phyloP scores from a whole-genome alignment of 2,797 vertebrate genomes.

The Vespertilio murinus region DNA sequence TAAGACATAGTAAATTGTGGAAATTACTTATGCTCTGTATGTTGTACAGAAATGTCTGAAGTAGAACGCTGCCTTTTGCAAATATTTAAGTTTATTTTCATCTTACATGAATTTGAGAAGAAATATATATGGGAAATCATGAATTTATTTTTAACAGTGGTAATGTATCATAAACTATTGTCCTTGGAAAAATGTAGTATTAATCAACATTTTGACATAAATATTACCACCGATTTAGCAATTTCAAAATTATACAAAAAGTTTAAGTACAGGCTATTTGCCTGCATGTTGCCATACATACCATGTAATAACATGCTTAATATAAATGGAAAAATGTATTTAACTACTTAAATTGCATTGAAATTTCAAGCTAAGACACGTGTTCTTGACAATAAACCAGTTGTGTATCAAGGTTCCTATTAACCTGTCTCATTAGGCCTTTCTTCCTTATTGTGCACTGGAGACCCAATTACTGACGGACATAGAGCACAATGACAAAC shows the following conservation, averaged over 20 bases:
- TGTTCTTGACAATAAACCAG: constrained; percentile 41
- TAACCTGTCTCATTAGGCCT: constrained; percentile 52
- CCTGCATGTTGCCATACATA: background rate
- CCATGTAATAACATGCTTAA: constrained; percentile 24
- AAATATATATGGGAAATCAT: background rate
- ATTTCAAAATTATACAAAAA: constrained; percentile 65
- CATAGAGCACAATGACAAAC: constrained; percentile 53
- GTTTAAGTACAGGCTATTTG: constrained; percentile 23
- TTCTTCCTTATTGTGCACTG: constrained; percentile 55
- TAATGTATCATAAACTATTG: background rate
- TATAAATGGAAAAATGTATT: constrained; percentile 34
- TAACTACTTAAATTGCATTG: constrained; percentile 26
- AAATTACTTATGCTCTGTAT: background rate
- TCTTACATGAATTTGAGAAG: background rate
- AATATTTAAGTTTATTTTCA: constrained; percentile 20
- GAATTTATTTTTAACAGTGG: background rate
- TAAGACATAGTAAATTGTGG: background rate
- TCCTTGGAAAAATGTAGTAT: background rate
- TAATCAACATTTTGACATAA: background rate
- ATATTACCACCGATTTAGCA: constrained; percentile 8
- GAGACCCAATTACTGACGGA: background rate
- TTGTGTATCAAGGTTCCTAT: background rate
- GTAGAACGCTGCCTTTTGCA: background rate
- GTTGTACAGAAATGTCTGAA: background rate
- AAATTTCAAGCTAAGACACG: background rate